Evolutionary conservation across 1,140 invertebrate species (phyloP).

Genomic region (Aporrectodea caliginosa): DNA sequence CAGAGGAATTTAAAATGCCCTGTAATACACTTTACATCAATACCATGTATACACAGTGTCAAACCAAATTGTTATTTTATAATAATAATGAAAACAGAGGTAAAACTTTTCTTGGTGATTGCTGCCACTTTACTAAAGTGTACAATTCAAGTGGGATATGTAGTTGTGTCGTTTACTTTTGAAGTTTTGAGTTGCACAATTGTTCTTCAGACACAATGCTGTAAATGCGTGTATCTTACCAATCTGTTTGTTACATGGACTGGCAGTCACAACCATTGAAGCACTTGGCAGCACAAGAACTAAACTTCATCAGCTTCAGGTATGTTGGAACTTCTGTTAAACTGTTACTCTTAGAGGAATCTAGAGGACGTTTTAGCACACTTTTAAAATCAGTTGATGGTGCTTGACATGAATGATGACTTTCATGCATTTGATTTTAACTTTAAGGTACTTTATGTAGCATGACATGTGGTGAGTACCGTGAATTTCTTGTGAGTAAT

Average conservation of each 20-base stretch:
- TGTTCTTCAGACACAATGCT: slow-evolving; percentile 3
- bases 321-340: slow-evolving; percentile 23
- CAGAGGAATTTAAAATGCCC: no score
- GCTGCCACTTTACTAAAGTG: background rate
- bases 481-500: no score
- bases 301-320: slow-evolving; percentile 38
- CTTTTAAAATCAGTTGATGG: background rate
- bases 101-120: background rate
- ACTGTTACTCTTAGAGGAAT: background rate
- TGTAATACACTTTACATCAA: no score
- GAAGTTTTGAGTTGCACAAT: background rate
- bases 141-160: background rate
- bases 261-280: slow-evolving; percentile 24
- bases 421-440: no score
- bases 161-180: background rate
- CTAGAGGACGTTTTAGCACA: background rate
- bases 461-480: background rate
- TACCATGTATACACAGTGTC: no score
- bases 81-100: no score
- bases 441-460: background rate
- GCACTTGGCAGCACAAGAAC: slow-evolving; percentile 19
- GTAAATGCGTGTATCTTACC: slow-evolving; percentile 22
- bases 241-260: slow-evolving; percentile 22
- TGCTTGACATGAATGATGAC: background rate
- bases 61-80: no score